Conservation (phyloP, 1,140 invertebrate genomes). For the Chymomyza costata region DNA sequence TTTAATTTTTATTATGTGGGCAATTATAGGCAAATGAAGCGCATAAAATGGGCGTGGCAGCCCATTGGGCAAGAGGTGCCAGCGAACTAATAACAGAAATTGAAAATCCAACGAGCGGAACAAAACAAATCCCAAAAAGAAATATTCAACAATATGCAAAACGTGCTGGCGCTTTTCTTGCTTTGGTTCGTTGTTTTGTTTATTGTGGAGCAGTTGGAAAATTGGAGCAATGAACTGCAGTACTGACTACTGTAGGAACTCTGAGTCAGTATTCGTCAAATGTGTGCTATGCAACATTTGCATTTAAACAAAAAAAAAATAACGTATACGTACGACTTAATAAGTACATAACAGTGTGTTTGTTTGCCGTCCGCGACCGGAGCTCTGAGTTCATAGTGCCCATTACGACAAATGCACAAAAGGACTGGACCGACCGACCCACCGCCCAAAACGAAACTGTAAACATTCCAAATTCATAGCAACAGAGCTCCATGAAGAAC, state of each 20-base stretch:
- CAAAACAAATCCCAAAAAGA: too few relatives aligned
- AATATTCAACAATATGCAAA: too few relatives aligned
- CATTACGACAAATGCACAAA: constrained; percentile 42
- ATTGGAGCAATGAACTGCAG: constrained; percentile 63
- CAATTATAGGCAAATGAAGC: constrained; percentile 37
- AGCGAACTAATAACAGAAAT: constrained; percentile 8
- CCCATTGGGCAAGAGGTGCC: neutral
- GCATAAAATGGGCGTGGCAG: neutral
- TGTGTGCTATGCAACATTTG: constrained; percentile 24
- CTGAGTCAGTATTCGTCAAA: too few relatives aligned
- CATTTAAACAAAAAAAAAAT: constrained; percentile 34
- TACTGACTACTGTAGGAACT: too few relatives aligned
- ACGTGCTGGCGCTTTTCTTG: too few relatives aligned
- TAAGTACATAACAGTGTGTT: too few relatives aligned
- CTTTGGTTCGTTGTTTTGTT: constrained; percentile 5
- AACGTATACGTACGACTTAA: constrained; percentile 8
- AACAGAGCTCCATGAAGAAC: too few relatives aligned
- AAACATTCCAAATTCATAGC: constrained; percentile 62
- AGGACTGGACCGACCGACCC: too few relatives aligned
- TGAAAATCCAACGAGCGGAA: too few relatives aligned
- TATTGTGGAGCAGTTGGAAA: constrained; percentile 10
- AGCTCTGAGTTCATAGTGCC: constrained; percentile 65
- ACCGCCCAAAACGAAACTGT: constrained; percentile 37
- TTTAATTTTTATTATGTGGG: constrained; percentile 60
- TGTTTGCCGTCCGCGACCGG: constrained; percentile 35